Conservation (phyloP, 2,888 invertebrate genomes). For the Ypsolopha scabrella region DNA sequence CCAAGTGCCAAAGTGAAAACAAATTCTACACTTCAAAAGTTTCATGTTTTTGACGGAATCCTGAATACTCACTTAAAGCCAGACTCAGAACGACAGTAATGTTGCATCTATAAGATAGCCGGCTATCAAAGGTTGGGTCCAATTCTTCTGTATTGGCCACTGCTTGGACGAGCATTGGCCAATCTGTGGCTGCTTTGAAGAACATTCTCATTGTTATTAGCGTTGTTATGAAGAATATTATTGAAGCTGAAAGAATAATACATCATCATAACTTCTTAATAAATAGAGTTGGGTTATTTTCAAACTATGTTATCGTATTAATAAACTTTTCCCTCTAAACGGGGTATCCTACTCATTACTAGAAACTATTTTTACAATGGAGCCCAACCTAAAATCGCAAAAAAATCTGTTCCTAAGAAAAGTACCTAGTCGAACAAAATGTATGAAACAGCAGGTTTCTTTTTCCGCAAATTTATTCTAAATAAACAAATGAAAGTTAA, state of each 20-base stretch:
- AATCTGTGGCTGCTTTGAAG: conserved; percentile 33
- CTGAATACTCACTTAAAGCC: conserved; percentile 33
- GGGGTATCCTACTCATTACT: no score
- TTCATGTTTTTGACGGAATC: neutral
- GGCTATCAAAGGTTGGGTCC: conserved; percentile 35
- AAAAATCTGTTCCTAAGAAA: no score
- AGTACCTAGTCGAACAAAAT: no score
- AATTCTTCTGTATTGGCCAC: conserved; percentile 37
- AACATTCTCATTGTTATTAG: conserved; percentile 44
- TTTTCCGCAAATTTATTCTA: no score
- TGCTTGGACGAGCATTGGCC: conserved; percentile 38
- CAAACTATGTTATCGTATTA: no score
- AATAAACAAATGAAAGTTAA: no score
- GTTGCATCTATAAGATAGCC: conserved; percentile 33
- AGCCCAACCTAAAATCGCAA: no score
- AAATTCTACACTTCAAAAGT: neutral
- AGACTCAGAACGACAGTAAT: conserved; percentile 36
- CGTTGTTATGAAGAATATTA: conserved; percentile 44
- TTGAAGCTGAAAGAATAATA: conserved; percentile 29
- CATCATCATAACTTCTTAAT: neutral
- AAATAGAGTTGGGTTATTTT: neutral
- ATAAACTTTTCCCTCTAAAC: no score
- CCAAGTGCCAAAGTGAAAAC: no score
- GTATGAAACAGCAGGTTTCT: no score
- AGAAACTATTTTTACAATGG: no score